These are phyloP conservation scores for Zygogramma bicolorata DNA, from an alignment of 2,888 invertebrate genomes.

Conservation along the genomic window DNA sequence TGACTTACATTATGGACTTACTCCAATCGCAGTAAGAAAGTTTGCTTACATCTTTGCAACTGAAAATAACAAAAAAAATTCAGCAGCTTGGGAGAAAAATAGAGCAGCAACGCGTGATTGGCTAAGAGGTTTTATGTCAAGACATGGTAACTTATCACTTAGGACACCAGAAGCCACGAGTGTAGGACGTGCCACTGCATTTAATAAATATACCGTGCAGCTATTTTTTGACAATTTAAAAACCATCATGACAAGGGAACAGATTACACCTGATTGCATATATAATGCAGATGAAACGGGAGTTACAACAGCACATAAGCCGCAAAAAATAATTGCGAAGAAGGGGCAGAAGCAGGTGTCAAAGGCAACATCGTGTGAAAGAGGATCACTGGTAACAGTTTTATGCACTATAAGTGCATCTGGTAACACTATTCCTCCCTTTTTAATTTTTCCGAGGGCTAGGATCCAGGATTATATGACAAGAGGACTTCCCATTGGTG, in stretches of 20 bases:
- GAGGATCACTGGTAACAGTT: conserved; percentile 29
- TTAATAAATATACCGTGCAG: conserved; percentile 22
- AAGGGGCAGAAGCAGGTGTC: conserved; percentile 10
- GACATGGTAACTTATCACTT: conserved; percentile 22
- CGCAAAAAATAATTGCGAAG: conserved; percentile 24
- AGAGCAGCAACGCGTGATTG: conserved; percentile 34
- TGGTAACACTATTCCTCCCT: conserved; percentile 17
- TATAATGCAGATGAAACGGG: conserved; percentile 34
- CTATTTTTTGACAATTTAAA: conserved; percentile 17
- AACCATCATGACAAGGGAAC: not conserved
- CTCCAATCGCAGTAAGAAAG: not conserved
- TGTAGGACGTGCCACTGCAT: conserved; percentile 27
- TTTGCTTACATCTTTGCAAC: not conserved
- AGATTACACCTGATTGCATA: conserved; percentile 14
- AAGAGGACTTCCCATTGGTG: not conserved
- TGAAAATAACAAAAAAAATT: conserved; percentile 6
- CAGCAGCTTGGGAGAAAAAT: conserved; percentile 29
- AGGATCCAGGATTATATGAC: conserved; percentile 8
- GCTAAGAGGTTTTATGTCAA: conserved; percentile 14
- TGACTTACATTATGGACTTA: not conserved
- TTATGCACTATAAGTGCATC: conserved; percentile 17
- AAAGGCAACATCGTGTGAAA: conserved; percentile 20
- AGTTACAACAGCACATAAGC: conserved; percentile 30
- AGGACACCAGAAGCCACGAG: conserved; percentile 33
- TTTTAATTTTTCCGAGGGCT: conserved; percentile 21